phyloP scores from a whole-genome alignment of 2,113 vertebrate species.

The Aviceda subcristata region DNA sequence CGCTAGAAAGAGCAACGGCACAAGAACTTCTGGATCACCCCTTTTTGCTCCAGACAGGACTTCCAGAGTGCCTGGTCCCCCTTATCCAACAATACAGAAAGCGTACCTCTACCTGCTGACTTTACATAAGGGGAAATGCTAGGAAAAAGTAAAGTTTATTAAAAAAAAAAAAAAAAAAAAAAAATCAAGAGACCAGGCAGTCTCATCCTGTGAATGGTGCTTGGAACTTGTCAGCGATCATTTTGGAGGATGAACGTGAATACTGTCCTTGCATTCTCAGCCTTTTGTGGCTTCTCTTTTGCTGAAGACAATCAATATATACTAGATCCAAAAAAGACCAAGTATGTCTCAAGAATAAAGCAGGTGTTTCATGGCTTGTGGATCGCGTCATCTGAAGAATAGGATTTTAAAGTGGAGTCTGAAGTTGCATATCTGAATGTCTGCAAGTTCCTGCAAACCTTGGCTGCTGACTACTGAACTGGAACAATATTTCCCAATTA shows the following conservation, averaged over 20 bases:
- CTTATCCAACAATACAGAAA: slow-evolving; percentile 95
- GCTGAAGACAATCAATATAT: slow-evolving; percentile 68
- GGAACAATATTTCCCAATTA: background rate
- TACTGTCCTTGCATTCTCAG: background rate
- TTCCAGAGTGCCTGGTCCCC: slow-evolving; percentile 94
- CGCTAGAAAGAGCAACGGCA: slow-evolving; percentile 87
- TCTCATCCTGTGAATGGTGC: background rate
- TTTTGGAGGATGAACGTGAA: slow-evolving; percentile 66
- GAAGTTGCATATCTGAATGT: slow-evolving; percentile 24
- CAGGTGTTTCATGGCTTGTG: slow-evolving; percentile 17
- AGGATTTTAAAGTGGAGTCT: background rate
- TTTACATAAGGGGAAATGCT: background rate
- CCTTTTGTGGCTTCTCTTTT: slow-evolving; percentile 43
- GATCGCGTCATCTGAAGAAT: background rate
- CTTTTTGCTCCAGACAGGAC: slow-evolving; percentile 93
- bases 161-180: background rate
- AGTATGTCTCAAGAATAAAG: background rate
- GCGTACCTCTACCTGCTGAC: slow-evolving; percentile 80
- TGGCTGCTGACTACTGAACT: slow-evolving; percentile 31
- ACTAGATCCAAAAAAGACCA: background rate
- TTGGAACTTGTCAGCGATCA: slow-evolving; percentile 47
- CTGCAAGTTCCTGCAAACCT: slow-evolving; percentile 24
- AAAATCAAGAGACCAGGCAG: background rate
- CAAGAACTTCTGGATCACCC: slow-evolving; percentile 94
- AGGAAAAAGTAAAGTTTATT: background rate